Conservation (phyloP, 2,113 vertebrate species). For the Spheniscus mendiculus region DNA sequence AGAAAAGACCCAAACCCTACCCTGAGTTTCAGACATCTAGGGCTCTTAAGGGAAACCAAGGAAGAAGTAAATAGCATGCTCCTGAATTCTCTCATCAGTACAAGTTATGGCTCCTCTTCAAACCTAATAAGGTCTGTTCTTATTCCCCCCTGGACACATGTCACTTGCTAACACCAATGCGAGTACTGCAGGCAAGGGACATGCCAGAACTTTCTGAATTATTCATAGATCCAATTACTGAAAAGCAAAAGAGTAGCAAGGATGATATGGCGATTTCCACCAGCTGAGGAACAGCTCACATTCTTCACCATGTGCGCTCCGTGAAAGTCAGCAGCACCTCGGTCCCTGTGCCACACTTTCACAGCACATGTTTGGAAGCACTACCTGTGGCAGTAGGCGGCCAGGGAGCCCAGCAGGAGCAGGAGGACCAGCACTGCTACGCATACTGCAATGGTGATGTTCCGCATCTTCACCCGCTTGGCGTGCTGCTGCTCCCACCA, state of each 20-base stretch:
- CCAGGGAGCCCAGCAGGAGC: constrained; percentile 76
- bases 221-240: background rate
- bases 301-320: rapidly evolving
- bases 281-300: rapidly evolving
- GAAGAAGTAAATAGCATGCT: background rate
- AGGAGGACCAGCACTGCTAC: constrained; percentile 70
- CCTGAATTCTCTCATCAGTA: background rate
- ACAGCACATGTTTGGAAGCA: rapidly evolving
- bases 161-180: background rate
- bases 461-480: constrained; percentile 72
- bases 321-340: background rate
- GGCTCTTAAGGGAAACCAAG: background rate
- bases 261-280: rapidly evolving
- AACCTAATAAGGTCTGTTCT: background rate
- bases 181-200: background rate
- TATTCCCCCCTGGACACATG: rapidly evolving
- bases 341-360: rapidly evolving
- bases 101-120: background rate
- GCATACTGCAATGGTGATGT: constrained; percentile 67
- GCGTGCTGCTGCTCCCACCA: constrained; percentile 87
- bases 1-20: background rate
- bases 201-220: background rate
- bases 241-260: background rate
- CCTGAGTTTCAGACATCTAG: background rate
- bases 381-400: constrained; percentile 83